Percentiles rank a stretch among this genome's conserved stretches.
Evolutionary conservation across 2,797 vertebrate species (phyloP).

Genomic region (Pampus argenteus): DNA sequence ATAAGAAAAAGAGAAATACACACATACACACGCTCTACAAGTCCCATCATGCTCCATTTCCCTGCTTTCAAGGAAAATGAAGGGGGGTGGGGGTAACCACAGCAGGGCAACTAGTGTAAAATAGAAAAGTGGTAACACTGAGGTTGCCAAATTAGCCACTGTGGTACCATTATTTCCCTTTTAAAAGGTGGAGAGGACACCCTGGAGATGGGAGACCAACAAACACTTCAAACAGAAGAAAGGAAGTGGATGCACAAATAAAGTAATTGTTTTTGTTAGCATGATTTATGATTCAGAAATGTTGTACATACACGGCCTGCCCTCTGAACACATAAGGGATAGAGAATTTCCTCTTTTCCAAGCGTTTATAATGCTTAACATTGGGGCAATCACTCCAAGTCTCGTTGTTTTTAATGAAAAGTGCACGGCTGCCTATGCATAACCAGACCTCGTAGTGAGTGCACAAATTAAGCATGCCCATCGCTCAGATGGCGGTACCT

Average conservation of each 20-base stretch:
- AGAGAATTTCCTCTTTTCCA: constrained; percentile 67
- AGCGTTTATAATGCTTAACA: constrained; percentile 83
- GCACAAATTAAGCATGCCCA: constrained; percentile 78
- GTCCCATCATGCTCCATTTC: constrained; percentile 20
- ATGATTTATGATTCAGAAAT: constrained; percentile 83
- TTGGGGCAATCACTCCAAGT: constrained; percentile 76
- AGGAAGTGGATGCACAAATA: constrained; percentile 59
- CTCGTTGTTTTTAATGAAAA: constrained; percentile 80
- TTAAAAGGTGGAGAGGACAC: constrained; percentile 44
- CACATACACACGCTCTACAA: not conserved
- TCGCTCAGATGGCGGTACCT: constrained; percentile 73
- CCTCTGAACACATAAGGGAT: constrained; percentile 62
- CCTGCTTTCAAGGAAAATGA: constrained; percentile 38
- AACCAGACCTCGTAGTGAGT: constrained; percentile 23
- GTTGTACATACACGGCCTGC: constrained; percentile 62
- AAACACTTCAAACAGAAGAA: constrained; percentile 46
- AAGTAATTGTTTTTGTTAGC: constrained; percentile 83
- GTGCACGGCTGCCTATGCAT: constrained; percentile 67
- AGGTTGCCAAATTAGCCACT: constrained; percentile 70
- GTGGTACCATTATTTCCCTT: constrained; percentile 62
- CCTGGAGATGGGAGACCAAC: constrained; percentile 40
- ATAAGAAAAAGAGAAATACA: constrained; percentile 15
- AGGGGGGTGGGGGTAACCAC: constrained; percentile 37
- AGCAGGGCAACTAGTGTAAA: constrained; percentile 21
- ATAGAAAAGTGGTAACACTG: constrained; percentile 43